Evolutionary conservation across 2,113 vertebrate genomes (phyloP).

Genomic region (Ciconia stormi): DNA sequence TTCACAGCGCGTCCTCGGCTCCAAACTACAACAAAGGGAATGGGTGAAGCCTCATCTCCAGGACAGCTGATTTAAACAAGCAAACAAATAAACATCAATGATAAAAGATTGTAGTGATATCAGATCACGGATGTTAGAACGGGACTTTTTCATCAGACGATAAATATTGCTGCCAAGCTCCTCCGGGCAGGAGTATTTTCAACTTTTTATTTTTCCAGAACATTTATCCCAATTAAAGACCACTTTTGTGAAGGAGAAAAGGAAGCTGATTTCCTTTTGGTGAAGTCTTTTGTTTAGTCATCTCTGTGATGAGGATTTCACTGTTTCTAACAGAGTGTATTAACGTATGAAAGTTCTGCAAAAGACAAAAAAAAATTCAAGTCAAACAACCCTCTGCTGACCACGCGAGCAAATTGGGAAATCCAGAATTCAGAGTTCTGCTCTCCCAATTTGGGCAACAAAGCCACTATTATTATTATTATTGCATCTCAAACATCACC

Average conservation of each 20-base stretch:
- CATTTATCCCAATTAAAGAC: neutral
- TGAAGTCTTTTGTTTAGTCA: neutral
- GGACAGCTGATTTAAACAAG: neutral
- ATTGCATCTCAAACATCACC: neutral
- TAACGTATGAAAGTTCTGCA: neutral
- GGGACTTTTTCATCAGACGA: neutral
- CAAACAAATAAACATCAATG: neutral
- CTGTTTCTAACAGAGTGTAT: neutral
- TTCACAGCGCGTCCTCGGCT: neutral
- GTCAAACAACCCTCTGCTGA: neutral
- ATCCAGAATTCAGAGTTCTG: neutral
- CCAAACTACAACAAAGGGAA: neutral
- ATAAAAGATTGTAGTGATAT: fast-evolving
- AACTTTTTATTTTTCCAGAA: neutral
- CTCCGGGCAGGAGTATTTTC: neutral
- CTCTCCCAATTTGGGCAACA: neutral
- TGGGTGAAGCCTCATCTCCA: neutral
- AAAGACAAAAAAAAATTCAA: neutral
- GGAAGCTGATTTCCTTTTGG: neutral
- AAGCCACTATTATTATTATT: too few species aligned
- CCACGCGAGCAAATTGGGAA: neutral
- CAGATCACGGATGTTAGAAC: neutral
- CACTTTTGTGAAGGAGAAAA: neutral
- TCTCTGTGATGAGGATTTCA: neutral
- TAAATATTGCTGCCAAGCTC: neutral